Conservation (phyloP, 92 coral and sea anemone species). For the Paramuricea clavata region DNA sequence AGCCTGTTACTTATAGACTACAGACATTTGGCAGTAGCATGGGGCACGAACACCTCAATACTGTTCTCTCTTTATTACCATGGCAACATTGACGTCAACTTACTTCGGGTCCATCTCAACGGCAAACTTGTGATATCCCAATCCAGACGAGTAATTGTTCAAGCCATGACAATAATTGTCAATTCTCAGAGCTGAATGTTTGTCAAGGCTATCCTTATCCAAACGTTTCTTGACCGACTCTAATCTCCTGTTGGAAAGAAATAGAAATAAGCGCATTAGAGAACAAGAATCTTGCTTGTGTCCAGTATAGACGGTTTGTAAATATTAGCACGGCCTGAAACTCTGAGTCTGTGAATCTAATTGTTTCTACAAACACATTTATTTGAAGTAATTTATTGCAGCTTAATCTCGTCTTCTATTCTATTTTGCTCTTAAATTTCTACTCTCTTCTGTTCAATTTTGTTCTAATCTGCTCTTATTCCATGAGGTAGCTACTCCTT, state of each 20-base stretch:
- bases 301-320: background rate
- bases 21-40: too few relatives aligned
- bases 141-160: slow-evolving; percentile 49
- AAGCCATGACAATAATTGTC: slow-evolving; percentile 42
- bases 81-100: background rate
- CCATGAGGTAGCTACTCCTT: too few relatives aligned
- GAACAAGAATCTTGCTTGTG: background rate
- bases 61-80: background rate
- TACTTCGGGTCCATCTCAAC: slow-evolving; percentile 55
- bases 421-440: too few relatives aligned
- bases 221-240: slow-evolving; percentile 40
- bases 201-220: slow-evolving; percentile 46
- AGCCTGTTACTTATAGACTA: too few relatives aligned
- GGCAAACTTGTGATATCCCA: slow-evolving; percentile 53
- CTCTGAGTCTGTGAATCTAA: background rate
- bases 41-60: too few relatives aligned
- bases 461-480: too few relatives aligned
- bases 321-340: background rate
- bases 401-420: too few relatives aligned
- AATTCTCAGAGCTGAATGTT: slow-evolving; percentile 33
- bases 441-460: too few relatives aligned
- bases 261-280: slow-evolving; percentile 18
- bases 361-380: background rate
- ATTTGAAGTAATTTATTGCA: too few relatives aligned
- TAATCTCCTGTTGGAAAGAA: slow-evolving; percentile 25